Conservation (phyloP, 2,888 invertebrate genomes). For the Campopleginae sp. region DNA sequence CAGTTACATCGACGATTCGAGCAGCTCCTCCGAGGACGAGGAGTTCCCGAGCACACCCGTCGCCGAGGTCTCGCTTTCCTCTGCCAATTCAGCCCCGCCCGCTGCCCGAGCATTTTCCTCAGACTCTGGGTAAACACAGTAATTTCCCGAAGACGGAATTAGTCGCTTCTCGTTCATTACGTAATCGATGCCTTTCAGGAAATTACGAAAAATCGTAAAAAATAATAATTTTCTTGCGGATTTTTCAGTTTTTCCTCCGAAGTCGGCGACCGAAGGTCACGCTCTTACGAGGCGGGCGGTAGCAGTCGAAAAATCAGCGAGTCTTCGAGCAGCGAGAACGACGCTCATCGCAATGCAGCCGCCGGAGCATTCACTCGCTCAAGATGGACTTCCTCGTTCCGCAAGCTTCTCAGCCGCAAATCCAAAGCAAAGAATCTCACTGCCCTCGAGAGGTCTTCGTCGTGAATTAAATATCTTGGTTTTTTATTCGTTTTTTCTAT, state of each 20-base stretch:
- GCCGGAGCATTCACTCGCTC: conserved; percentile 85
- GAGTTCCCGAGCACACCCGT: conserved; percentile 85
- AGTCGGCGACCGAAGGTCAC: conserved; percentile 81
- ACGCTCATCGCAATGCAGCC: conserved; percentile 67
- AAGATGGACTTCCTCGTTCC: conserved; percentile 87
- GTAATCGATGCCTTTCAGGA: neutral
- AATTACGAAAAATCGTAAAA: neutral
- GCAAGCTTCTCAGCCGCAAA: conserved; percentile 84
- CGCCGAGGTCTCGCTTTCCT: conserved; percentile 82
- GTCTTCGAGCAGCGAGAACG: conserved; percentile 74
- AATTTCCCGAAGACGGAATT: neutral
- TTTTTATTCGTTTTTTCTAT: neutral
- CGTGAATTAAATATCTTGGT: conserved; percentile 53
- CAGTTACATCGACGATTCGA: conserved; percentile 82
- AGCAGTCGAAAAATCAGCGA: conserved; percentile 79
- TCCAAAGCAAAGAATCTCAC: conserved; percentile 76
- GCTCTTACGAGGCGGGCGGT: conserved; percentile 80
- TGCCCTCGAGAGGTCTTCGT: conserved; percentile 64
- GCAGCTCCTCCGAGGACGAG: conserved; percentile 81
- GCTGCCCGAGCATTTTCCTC: conserved; percentile 82
- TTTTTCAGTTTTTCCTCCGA: conserved; percentile 81
- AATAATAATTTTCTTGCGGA: neutral
- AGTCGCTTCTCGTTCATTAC: neutral
- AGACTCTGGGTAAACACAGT: conserved; percentile 79
- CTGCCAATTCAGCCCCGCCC: conserved; percentile 78